These are phyloP conservation scores for Leptobrachium ailaonicum DNA, from an alignment of 2,113 vertebrate species.

Conservation along the genomic window DNA sequence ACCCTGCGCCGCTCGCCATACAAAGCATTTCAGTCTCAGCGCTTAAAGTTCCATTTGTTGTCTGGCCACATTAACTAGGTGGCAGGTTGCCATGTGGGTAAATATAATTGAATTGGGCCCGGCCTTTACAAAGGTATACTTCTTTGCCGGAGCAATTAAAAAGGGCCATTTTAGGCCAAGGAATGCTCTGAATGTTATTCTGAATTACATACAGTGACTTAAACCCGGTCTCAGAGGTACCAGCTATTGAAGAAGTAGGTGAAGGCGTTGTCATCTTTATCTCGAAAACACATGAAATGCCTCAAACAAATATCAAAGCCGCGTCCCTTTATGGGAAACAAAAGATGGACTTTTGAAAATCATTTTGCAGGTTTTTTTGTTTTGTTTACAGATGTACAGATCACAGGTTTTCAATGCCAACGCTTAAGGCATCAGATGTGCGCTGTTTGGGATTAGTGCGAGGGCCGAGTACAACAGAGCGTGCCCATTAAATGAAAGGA, in stretches of 20 bases:
- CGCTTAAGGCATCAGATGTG: too few relatives aligned
- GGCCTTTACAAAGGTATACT: background rate
- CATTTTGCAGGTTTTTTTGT: too few relatives aligned
- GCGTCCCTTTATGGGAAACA: too few relatives aligned
- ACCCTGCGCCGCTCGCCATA: constrained; percentile 5
- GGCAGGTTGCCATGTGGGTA: constrained; percentile 25
- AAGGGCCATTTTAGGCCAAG: constrained; percentile 39
- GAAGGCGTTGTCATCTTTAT: too few relatives aligned
- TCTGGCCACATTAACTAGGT: constrained; percentile 41
- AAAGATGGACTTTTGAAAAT: too few relatives aligned
- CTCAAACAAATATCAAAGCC: too few relatives aligned
- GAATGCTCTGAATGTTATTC: constrained; percentile 35
- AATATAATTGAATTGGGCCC: constrained; percentile 8
- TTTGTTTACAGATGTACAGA: too few relatives aligned
- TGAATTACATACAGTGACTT: constrained; percentile 37
- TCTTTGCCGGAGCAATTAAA: constrained; percentile 38
- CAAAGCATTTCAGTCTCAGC: constrained; percentile 33
- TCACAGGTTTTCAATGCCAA: too few relatives aligned
- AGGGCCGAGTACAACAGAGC: too few relatives aligned
- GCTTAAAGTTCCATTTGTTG: constrained; percentile 44
- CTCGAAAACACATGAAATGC: too few relatives aligned
- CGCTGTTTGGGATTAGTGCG: too few relatives aligned
- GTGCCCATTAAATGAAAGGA: too few relatives aligned
- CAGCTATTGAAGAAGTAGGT: background rate
- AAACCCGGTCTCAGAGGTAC: constrained; percentile 46